Evolutionary conservation across 2,797 vertebrate genomes (phyloP).

Genomic region (Onychomys arenicola): DNA sequence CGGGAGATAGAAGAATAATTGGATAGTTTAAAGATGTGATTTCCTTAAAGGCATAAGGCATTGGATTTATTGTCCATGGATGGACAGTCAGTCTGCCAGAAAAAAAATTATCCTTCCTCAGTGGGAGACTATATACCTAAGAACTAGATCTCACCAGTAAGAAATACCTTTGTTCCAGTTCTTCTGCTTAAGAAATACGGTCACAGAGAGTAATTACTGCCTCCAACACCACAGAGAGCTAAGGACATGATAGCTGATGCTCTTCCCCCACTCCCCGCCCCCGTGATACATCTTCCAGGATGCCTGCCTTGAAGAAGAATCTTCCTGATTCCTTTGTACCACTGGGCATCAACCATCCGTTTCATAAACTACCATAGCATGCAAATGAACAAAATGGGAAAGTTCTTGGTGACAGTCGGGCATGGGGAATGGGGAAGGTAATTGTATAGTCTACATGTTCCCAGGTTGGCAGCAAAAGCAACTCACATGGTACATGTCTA

Average conservation of each 20-base stretch:
- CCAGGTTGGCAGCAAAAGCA: neutral
- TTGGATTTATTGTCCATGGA: neutral
- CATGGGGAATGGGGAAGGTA: rapidly evolving
- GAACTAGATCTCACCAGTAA: conserved; percentile 3
- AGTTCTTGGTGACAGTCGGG: neutral
- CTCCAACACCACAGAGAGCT: neutral
- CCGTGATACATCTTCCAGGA: neutral
- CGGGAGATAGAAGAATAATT: neutral
- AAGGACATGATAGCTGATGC: neutral
- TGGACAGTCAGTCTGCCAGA: neutral
- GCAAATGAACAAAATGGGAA: neutral
- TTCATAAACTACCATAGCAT: neutral
- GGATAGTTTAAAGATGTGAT: neutral
- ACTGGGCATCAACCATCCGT: neutral
- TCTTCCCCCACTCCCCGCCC: neutral
- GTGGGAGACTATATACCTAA: neutral
- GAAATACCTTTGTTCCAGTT: conserved; percentile 21
- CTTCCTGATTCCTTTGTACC: neutral
- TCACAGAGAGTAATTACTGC: neutral
- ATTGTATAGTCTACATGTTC: neutral
- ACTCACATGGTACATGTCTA: neutral
- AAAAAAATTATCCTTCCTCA: neutral
- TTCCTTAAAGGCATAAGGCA: conserved; percentile 13
- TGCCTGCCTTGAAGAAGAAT: neutral
- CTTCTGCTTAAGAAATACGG: conserved; percentile 1